phyloP scores from a whole-genome alignment of 30 jellyfish, hydroid and myxozoan genomes.

The Morbakka virulenta region DNA sequence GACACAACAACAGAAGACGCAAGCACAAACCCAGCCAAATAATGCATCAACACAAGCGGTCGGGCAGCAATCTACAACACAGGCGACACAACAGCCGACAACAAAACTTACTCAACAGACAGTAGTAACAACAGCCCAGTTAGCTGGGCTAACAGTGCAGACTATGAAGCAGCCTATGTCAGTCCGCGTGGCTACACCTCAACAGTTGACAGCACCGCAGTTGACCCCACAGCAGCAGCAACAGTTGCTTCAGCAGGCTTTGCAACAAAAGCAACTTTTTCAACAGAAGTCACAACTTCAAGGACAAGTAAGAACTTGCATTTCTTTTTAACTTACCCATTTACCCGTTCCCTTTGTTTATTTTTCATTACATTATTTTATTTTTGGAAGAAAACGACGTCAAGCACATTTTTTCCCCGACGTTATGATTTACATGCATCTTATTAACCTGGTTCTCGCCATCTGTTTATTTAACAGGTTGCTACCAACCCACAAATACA shows the following conservation, averaged over 20 bases:
- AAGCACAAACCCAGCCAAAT: conserved; percentile 23
- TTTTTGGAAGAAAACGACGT: no score
- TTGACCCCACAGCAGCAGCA: conserved; percentile 87
- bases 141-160: conserved; percentile 78
- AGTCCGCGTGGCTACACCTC: conserved; percentile 83
- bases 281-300: conserved; percentile 74
- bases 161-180: conserved; percentile 84
- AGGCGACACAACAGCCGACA: neutral
- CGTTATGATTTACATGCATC: no score
- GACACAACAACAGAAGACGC: conserved; percentile 41
- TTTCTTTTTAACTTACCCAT: no score
- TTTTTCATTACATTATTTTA: no score
- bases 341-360: no score
- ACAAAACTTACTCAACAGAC: neutral
- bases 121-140: neutral
- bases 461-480: no score
- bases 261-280: conserved; percentile 71
- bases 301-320: conserved; percentile 42
- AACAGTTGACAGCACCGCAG: conserved; percentile 67
- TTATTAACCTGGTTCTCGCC: no score
- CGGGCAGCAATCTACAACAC: neutral
- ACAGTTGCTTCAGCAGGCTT: conserved; percentile 79
- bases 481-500: conserved; percentile 82
- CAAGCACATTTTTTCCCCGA: no score
- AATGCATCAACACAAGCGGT: neutral